These are phyloP conservation scores for Cynaeus angustus DNA, from an alignment of 2,888 invertebrate species.

Conservation along the genomic window DNA sequence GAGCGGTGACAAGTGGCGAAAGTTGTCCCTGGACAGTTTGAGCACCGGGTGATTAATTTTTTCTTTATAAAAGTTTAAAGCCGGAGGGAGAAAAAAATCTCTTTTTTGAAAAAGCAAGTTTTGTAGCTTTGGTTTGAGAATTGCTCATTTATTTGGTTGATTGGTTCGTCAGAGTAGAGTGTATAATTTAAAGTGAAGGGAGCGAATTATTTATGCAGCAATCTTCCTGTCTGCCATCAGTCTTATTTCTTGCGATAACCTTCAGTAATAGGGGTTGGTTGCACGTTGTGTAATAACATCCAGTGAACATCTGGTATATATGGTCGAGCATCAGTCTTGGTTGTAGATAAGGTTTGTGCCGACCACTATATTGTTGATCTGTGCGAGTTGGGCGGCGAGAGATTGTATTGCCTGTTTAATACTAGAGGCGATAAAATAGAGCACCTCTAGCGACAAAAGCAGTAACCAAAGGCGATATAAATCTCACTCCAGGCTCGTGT, in stretches of 20 bases:
- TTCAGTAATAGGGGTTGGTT: conserved; percentile 39
- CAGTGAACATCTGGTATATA: conserved; percentile 47
- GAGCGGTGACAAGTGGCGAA: conserved; percentile 61
- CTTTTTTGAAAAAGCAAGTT: too few relatives aligned
- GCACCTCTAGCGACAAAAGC: conserved; percentile 66
- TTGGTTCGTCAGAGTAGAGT: conserved; percentile 13
- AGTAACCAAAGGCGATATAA: conserved; percentile 67
- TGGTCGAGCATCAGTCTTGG: conserved; percentile 54
- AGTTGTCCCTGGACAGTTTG: conserved; percentile 64
- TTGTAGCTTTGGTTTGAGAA: not conserved
- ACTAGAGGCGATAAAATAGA: conserved; percentile 66
- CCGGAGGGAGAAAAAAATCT: too few relatives aligned
- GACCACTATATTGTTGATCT: conserved; percentile 55
- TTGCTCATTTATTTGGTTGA: conserved; percentile 1
- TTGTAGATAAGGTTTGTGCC: conserved; percentile 54
- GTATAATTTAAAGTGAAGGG: conserved; percentile 18
- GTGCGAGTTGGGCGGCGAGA: conserved; percentile 59
- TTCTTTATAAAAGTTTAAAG: not conserved
- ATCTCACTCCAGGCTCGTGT: conserved; percentile 67
- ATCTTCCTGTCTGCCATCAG: conserved; percentile 41
- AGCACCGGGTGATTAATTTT: conserved; percentile 43
- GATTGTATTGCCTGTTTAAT: conserved; percentile 67
- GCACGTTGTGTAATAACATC: conserved; percentile 48
- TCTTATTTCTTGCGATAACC: conserved; percentile 50
- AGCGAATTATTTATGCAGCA: conserved; percentile 46